These are phyloP conservation scores for Sitta europaea DNA, from an alignment of 2,113 vertebrate species.

Conservation along the genomic window DNA sequence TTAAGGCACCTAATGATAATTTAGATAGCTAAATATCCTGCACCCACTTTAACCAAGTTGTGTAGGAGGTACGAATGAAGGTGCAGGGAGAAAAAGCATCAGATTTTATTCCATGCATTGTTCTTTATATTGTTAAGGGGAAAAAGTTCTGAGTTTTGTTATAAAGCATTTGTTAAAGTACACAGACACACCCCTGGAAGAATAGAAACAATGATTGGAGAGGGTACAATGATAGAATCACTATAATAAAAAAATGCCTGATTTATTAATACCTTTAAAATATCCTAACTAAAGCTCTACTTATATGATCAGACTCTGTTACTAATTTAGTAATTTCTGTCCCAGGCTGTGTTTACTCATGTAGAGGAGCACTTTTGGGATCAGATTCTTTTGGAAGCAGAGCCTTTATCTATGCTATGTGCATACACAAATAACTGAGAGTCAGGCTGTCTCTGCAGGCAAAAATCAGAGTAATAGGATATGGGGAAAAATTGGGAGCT, in stretches of 20 bases:
- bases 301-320: not conserved
- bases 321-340: not conserved
- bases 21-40: not conserved
- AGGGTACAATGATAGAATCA: not conserved
- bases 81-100: not conserved
- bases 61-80: not conserved
- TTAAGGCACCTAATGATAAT: not conserved
- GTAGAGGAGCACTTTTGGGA: not conserved
- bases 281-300: not conserved
- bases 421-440: not conserved
- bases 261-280: not conserved
- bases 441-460: not conserved
- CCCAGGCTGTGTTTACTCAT: not conserved
- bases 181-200: not conserved
- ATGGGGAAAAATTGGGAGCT: not conserved
- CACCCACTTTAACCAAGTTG: not conserved
- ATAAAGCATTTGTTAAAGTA: not conserved
- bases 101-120: not conserved
- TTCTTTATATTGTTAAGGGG: not conserved
- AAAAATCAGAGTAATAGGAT: not conserved
- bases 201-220: not conserved
- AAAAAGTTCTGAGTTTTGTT: not conserved
- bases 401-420: not conserved
- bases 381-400: not conserved
- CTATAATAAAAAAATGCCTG: not conserved